Conservation (phyloP, 2,113 vertebrate genomes). For the Cinclus mexicanus region DNA sequence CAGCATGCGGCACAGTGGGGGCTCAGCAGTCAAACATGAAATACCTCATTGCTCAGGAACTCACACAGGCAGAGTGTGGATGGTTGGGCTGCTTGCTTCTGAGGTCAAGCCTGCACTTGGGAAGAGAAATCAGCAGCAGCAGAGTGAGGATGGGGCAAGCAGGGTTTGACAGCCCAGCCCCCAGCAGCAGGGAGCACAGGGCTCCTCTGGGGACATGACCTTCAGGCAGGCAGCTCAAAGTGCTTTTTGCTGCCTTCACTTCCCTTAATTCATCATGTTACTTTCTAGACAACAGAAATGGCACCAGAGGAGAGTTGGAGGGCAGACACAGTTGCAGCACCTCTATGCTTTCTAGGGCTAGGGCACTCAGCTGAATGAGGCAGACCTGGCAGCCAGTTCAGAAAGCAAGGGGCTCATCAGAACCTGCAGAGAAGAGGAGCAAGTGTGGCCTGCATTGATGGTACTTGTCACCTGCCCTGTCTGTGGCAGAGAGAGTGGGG, state of each 20-base stretch:
- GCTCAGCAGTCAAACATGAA: conserved; percentile 67
- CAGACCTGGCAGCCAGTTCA: background rate
- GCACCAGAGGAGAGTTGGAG: background rate
- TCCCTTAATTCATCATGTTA: background rate
- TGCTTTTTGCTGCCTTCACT: background rate
- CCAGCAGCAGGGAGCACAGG: background rate
- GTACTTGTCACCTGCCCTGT: background rate
- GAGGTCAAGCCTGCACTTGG: background rate
- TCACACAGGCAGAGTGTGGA: conserved; percentile 14
- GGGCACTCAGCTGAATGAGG: background rate
- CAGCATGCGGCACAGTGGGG: background rate
- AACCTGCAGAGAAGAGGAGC: background rate
- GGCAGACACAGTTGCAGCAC: background rate
- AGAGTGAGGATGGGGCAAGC: background rate
- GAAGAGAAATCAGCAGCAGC: background rate
- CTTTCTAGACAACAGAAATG: background rate
- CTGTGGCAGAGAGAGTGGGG: background rate
- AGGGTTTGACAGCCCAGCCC: background rate
- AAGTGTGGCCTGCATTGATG: background rate
- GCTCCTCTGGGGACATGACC: background rate
- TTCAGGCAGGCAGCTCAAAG: background rate
- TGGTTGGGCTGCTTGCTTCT: background rate
- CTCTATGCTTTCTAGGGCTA: background rate
- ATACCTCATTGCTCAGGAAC: conserved; percentile 74
- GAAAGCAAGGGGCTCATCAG: background rate